These are phyloP conservation scores for Hyperoplus immaculatus DNA, from an alignment of 2,797 vertebrate genomes.

Conservation along the genomic window DNA sequence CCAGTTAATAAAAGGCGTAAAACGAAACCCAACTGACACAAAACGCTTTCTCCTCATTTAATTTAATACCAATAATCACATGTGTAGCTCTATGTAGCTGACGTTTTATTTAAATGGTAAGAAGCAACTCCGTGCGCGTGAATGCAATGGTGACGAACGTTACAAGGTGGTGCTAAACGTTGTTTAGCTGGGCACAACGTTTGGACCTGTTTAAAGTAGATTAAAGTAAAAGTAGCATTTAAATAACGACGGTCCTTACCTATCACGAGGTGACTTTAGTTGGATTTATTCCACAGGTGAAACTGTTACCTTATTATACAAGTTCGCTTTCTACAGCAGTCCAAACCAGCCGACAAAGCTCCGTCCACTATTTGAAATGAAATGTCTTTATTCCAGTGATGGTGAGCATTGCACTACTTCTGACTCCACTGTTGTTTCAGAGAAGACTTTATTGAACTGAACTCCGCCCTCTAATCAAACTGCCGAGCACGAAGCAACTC, in stretches of 20 bases:
- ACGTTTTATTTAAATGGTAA: background rate
- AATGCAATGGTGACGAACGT: background rate
- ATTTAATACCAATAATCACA: too few species aligned
- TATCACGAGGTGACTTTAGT: constrained; percentile 15
- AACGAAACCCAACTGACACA: too few species aligned
- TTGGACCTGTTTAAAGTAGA: background rate
- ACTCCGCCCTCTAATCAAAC: constrained; percentile 69
- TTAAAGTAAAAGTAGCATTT: background rate
- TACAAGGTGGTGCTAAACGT: background rate
- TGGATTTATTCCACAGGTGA: constrained; percentile 39
- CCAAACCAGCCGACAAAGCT: background rate
- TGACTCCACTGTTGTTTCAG: background rate
- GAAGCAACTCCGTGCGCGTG: background rate
- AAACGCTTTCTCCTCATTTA: too few species aligned
- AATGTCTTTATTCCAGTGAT: background rate
- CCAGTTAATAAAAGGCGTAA: background rate
- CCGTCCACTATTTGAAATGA: background rate
- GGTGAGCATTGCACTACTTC: background rate
- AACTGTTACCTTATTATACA: background rate
- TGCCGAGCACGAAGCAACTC: background rate
- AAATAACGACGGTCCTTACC: constrained; percentile 26
- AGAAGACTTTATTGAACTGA: constrained; percentile 52
- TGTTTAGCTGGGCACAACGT: too few species aligned
- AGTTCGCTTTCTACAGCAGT: background rate
- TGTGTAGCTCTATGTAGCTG: too few species aligned